Base-by-base conservation (phyloP, 37 sponge, comb jelly and placozoan genomes). In the Cladorhizidae sp. region DNA sequence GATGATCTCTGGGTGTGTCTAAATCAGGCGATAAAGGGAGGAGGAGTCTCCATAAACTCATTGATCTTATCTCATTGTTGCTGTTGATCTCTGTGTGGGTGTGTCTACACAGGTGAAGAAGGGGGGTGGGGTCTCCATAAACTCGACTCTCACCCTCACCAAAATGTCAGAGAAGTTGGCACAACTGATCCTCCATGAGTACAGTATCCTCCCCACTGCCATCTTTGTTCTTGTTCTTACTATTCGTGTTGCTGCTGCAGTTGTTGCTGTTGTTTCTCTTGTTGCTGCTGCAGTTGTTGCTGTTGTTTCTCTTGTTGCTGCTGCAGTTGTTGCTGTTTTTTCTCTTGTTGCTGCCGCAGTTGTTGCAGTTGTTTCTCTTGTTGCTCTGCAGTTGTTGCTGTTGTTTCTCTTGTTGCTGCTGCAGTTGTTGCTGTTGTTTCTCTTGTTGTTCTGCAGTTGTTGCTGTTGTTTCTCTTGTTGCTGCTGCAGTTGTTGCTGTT, bases 171-270 rank as follows among this genome's bases (percentile, higher is more conserved):
- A 99, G 78, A 99, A 86, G 73, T 77, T 96, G 86, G 95, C 95
- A 14, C 93, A 94, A 39, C 73, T 92, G 70, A 94, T 99, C 54
- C 92, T 96, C 0, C 97, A 99, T 81, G 99, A 99, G 77, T 99
- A 99, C 91, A 98, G 92, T 94, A 90, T 88, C 88, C 83, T 71
- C 9, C 11, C n/a, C n/a, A n/a, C n/a, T n/a, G n/a, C n/a, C n/a
- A n/a, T n/a, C n/a, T n/a, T n/a, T n/a, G n/a, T n/a, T n/a, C n/a
- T n/a, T n/a, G n/a, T n/a, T n/a, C n/a, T n/a, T n/a, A n/a, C n/a
- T n/a, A n/a, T n/a, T n/a, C n/a, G n/a, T n/a, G n/a, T n/a, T n/a
- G n/a, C n/a, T n/a, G n/a, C n/a, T n/a, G n/a, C n/a, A n/a, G n/a
- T n/a, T n/a, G n/a, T n/a, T n/a, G n/a, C n/a, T n/a, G n/a, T n/a